phyloP scores from a whole-genome alignment of 2,797 vertebrate genomes.

The Neosilurus mollespiculum region DNA sequence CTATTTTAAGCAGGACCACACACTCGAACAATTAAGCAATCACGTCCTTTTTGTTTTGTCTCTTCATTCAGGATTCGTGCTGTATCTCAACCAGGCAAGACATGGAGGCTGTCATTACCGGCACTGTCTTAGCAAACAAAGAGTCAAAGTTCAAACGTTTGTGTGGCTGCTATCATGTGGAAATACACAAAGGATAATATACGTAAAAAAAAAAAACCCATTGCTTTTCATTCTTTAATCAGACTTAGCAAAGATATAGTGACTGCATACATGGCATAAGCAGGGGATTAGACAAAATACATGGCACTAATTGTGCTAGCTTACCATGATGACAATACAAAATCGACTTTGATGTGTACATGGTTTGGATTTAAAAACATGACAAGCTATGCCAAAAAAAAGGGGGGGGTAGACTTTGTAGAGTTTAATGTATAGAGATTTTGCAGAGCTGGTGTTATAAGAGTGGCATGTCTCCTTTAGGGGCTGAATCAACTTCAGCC shows the following conservation, averaged over 20 bases:
- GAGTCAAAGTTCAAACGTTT: slow-evolving; percentile 24
- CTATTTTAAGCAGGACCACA: slow-evolving; percentile 17
- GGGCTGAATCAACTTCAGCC: too few species aligned
- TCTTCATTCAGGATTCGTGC: slow-evolving; percentile 18
- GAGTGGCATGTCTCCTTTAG: too few species aligned
- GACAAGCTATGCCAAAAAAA: background rate
- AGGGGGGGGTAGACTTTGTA: too few species aligned
- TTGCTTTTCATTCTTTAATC: slow-evolving; percentile 45
- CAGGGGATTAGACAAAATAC: background rate
- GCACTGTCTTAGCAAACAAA: slow-evolving; percentile 43
- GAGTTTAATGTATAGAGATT: too few species aligned
- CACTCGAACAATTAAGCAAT: slow-evolving; percentile 3
- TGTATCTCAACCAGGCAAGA: slow-evolving; percentile 4
- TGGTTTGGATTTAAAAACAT: background rate
- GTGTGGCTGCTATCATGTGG: slow-evolving; percentile 2
- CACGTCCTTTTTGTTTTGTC: slow-evolving; percentile 38
- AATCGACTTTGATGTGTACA: background rate
- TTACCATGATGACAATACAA: background rate
- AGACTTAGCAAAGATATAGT: slow-evolving; percentile 30
- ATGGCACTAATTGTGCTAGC: background rate
- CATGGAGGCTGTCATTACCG: slow-evolving; percentile 38
- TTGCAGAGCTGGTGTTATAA: too few species aligned
- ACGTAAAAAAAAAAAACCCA: background rate
- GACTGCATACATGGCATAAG: background rate
- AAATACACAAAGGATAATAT: slow-evolving; percentile 25